Conservation (phyloP, 2,888 invertebrate species). For the Drosophila mimetica region DNA sequence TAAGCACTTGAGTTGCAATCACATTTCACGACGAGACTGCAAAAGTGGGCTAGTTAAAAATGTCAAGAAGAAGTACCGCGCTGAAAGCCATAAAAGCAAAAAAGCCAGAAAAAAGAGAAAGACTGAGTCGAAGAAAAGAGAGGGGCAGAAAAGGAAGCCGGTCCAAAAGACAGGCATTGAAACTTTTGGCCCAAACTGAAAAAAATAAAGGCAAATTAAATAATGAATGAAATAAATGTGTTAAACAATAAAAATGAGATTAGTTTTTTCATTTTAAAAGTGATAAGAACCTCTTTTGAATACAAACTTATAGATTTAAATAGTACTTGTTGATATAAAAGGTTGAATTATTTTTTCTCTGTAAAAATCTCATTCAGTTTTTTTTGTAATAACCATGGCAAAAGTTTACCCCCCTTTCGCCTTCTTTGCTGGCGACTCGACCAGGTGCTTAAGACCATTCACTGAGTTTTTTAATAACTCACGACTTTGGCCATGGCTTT, state of each 20-base stretch:
- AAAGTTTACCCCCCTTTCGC: constrained; percentile 17
- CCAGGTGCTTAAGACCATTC: constrained; percentile 42
- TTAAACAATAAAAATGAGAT: not conserved
- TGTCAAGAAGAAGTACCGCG: constrained; percentile 23
- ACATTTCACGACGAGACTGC: constrained; percentile 31
- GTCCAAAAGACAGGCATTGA: constrained; percentile 46
- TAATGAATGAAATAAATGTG: too few species aligned
- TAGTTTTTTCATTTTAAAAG: too few species aligned
- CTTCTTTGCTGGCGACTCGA: constrained; percentile 1
- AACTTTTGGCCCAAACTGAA: constrained; percentile 15
- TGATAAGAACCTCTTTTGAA: too few species aligned
- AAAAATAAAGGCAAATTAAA: not conserved
- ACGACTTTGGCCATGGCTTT: constrained; percentile 56
- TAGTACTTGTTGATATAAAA: not conserved
- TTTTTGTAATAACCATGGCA: not conserved
- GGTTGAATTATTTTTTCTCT: not conserved
- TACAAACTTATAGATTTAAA: too few species aligned
- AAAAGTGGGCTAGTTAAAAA: constrained; percentile 43
- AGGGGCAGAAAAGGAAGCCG: constrained; percentile 45
- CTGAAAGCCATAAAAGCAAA: constrained; percentile 24
- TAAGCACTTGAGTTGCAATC: constrained; percentile 47
- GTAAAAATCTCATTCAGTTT: constrained; percentile 11
- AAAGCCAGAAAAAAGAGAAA: constrained; percentile 1
- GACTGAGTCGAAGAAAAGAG: not conserved
- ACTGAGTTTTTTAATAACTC: constrained; percentile 49